Evolutionary conservation across 2,888 invertebrate species (phyloP), one percentile per base, ranked within the genome.

Genomic region (Lydus trimaculatus): DNA sequence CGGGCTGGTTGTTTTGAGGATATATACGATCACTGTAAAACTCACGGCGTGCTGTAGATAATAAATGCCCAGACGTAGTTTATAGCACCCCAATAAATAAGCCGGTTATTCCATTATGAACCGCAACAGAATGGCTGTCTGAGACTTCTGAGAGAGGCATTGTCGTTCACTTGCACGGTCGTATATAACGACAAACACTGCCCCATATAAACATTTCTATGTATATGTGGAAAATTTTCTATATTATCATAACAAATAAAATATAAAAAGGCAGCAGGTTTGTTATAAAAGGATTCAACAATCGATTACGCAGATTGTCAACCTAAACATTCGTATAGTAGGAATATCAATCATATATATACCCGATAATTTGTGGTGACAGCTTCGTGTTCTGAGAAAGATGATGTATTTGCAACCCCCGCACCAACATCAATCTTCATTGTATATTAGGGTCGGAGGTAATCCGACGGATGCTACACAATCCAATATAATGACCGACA

Each of bases 51-150:
- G 80, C 79, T 78, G 78, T 73, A 79, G 79, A 83, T 83, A 84
- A 84, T 84, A 84, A 83, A 84, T 83, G 82, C 80, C 81, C 79
- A 79, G 81, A 80, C 82, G 77, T 82, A 82, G 78, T 83, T 83
- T 84, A 84, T 82, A 79, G 80, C 80, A 78, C 80, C 80, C 82
- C 80, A 82, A 84, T 83, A 83, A 83, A 84, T 83, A 84, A 83
- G 81, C 82, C 76, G 79, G 83, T 83, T 83, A 84, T 84, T 83
- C 82, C 82, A 83, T 84, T 83, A 83, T 83, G 81, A 83, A 80
- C 81, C 80, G 75, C 81, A 80, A 79, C 79, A 78, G 79, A 79
- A 78, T 75, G 75, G 75, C 76, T 79, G 78, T 76, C 77, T 72
- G 75, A 76, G 75, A 64, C 65, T 70, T 72, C 65, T 69, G 73